Percentiles rank a stretch among this genome's conserved stretches.
phyloP scores from a whole-genome alignment of 2,797 vertebrate genomes.

The Sylvilagus floridanus region DNA sequence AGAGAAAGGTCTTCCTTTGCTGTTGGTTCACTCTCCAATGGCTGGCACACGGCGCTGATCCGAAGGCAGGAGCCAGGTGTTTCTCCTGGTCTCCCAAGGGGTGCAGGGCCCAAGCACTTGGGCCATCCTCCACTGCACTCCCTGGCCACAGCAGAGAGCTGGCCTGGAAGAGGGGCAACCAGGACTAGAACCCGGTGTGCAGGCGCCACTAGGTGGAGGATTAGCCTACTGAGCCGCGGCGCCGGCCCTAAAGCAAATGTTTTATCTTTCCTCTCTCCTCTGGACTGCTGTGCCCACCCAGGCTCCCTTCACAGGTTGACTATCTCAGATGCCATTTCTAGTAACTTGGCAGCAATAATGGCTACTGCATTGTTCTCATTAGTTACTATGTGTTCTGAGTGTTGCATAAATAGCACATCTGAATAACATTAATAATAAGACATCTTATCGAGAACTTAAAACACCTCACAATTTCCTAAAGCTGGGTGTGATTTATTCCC shows the following conservation, averaged over 20 bases:
- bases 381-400: background rate
- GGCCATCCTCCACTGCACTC: no score
- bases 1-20: no score
- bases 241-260: background rate
- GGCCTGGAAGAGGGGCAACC: no score
- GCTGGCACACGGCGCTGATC: no score
- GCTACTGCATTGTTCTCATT: background rate
- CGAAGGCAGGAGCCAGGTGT: no score
- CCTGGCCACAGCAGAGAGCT: no score
- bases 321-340: background rate
- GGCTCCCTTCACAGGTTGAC: background rate
- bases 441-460: background rate
- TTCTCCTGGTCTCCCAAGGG: no score
- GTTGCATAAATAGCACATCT: background rate
- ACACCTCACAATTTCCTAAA: conserved; percentile 18
- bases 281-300: background rate
- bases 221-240: no score
- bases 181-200: no score
- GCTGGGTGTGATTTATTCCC: background rate
- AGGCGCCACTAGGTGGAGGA: no score
- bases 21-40: no score
- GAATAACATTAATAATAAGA: background rate
- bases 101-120: no score
- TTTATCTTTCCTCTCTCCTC: background rate
- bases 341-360: background rate